Base-by-base conservation (phyloP, 2,888 invertebrate genomes). In the Meteorus colon region DNA sequence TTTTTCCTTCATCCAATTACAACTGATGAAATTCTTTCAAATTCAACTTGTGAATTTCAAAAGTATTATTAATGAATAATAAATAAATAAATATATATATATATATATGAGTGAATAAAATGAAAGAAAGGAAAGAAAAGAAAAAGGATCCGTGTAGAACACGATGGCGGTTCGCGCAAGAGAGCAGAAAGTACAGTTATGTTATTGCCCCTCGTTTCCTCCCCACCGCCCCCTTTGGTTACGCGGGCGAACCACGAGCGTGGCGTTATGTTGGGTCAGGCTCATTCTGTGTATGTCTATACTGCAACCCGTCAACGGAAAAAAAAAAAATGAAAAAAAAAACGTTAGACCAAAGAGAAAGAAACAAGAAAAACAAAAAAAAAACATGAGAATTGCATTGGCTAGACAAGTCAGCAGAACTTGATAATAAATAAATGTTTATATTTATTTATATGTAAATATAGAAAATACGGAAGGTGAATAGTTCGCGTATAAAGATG, bases 231-330 rank as follows among this genome's bases (percentile, higher is more conserved):
- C 62, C 66, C 51, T 59, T 71, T 68, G 63, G 73, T 65, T 24
- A 62, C 41, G 45, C 69, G 51, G 72, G 41, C 37, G 37, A 37
- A 65, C 65, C 65, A 55, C 55, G 55, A 55, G 63, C 76, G 74
- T 78, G 66, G 70, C 77, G 78, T 78, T 77, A 78, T 74, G 80
- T 80, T 74, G 82, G 80, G 80, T 80, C 80, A 80, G 79, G 65
- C 31, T 37, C 34, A 65, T 31, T 19, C 37, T 19, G 34, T 65
- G 4, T 29, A 19, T 41, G 31, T 31, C 70, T 63, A 70, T n/a
- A 55, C 73, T 37, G 19, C 27, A 48, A 60, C 19, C 62, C 62
- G 59, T 41, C 31, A 72, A 27, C 55, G 67, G 34, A 59, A 67
- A 62, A 24, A 29, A 63, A 29, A 75, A 69, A 37, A 29, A 69